Percentiles rank a stretch among this genome's conserved stretches.
phyloP scores from a whole-genome alignment of 2,888 invertebrate genomes.

The Unio pictorum region DNA sequence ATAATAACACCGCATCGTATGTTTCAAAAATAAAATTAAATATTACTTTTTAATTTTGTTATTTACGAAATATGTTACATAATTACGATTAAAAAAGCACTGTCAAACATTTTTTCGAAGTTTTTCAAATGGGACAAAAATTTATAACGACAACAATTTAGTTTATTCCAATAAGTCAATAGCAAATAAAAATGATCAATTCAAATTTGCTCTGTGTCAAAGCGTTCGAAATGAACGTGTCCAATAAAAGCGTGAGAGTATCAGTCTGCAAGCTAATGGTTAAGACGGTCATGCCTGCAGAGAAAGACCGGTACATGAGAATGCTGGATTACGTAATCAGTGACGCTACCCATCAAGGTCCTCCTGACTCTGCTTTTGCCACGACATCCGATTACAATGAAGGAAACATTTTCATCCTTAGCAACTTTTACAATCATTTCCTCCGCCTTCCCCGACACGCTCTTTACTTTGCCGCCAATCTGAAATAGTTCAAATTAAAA shows the following conservation, averaged over 20 bases:
- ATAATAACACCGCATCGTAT: no score
- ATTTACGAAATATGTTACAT: no score
- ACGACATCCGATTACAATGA: slow-evolving; percentile 49
- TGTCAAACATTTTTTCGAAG: no score
- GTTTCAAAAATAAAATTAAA: no score
- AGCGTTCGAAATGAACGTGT: no score
- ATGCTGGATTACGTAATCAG: slow-evolving; percentile 51
- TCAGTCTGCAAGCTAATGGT: slow-evolving; percentile 7
- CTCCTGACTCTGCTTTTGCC: slow-evolving; percentile 44
- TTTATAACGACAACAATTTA: no score
- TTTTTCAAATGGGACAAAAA: no score
- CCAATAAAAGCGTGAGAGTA: neutral
- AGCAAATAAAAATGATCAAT: no score
- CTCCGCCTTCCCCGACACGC: slow-evolving; percentile 48
- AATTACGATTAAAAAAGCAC: no score
- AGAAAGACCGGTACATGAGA: slow-evolving; percentile 47
- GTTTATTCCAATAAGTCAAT: no score
- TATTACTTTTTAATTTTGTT: no score
- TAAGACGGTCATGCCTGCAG: slow-evolving; percentile 40
- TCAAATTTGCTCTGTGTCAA: no score
- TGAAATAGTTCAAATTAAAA: slow-evolving; percentile 8
- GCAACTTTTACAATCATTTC: slow-evolving; percentile 45
- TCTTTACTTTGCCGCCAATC: slow-evolving; percentile 45
- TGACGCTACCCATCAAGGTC: slow-evolving; percentile 50
- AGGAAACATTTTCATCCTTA: slow-evolving; percentile 39